Conservation (phyloP, 2,888 invertebrate genomes). For the Meiosimyza platycephala region DNA sequence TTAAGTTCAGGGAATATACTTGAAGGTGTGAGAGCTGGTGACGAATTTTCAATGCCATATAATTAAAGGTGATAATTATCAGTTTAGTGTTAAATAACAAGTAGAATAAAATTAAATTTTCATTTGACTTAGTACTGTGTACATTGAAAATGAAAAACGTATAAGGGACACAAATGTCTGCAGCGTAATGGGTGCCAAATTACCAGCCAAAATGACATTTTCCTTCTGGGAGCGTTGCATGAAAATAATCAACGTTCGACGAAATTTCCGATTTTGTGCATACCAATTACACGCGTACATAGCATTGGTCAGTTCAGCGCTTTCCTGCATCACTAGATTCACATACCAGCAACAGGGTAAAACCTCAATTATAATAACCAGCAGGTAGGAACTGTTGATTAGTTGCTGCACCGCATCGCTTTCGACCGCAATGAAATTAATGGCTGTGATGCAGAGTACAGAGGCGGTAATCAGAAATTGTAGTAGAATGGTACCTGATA, state of each 20-base stretch:
- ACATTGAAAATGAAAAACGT: slow-evolving; percentile 48
- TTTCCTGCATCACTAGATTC: slow-evolving; percentile 46
- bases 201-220: slow-evolving; percentile 47
- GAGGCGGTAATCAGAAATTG: slow-evolving; percentile 49
- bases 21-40: background rate
- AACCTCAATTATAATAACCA: slow-evolving; percentile 44
- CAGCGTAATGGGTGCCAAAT: slow-evolving; percentile 50
- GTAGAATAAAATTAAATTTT: slow-evolving; percentile 12
- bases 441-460: slow-evolving; percentile 44
- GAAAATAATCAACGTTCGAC: slow-evolving; percentile 51
- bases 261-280: slow-evolving; percentile 48
- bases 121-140: slow-evolving; percentile 44
- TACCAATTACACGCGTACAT: slow-evolving; percentile 53
- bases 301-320: slow-evolving; percentile 46
- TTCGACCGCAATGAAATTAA: slow-evolving; percentile 45
- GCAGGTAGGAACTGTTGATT: slow-evolving; percentile 38
- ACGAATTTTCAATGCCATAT: background rate
- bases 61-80: slow-evolving; percentile 26
- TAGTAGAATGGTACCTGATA: slow-evolving; percentile 46
- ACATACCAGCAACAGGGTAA: slow-evolving; percentile 51
- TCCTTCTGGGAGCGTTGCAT: slow-evolving; percentile 52
- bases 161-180: slow-evolving; percentile 49
- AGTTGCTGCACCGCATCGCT: slow-evolving; percentile 38
- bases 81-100: background rate
- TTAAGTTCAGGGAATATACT: too few relatives aligned